phyloP scores from a whole-genome alignment of 2,888 invertebrate species.

The Drosophila quasianomalipes region DNA sequence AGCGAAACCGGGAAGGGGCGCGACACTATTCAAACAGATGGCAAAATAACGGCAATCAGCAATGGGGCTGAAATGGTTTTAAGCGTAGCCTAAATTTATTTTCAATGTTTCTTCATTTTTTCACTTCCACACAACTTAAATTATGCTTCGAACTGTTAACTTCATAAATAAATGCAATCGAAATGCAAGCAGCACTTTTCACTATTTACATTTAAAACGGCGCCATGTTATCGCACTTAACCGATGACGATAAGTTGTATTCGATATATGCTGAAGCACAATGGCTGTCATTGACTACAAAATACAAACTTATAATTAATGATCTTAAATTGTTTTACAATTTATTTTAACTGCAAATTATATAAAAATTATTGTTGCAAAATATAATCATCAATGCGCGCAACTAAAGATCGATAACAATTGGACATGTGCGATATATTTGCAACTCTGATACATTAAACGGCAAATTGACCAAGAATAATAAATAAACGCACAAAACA shows the following conservation, averaged over 20 bases:
- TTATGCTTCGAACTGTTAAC: slow-evolving; percentile 12
- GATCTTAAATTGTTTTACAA: background rate
- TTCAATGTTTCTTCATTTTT: background rate
- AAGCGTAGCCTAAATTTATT: background rate
- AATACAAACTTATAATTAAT: background rate
- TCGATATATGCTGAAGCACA: slow-evolving; percentile 30
- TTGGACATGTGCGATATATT: background rate
- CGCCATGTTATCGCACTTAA: background rate
- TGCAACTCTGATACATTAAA: slow-evolving; percentile 35
- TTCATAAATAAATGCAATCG: background rate
- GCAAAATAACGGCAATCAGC: slow-evolving; percentile 30
- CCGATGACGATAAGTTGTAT: slow-evolving; percentile 26
- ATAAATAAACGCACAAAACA: slow-evolving; percentile 6
- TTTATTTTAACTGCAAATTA: background rate
- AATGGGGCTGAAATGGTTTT: slow-evolving; percentile 25
- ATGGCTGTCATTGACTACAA: background rate
- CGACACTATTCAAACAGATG: slow-evolving; percentile 19
- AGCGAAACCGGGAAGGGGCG: slow-evolving; percentile 28
- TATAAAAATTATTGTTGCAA: background rate
- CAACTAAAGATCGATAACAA: background rate
- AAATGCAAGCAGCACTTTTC: background rate
- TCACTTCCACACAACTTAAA: slow-evolving; percentile 13
- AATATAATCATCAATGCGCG: too few relatives aligned
- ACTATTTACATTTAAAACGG: slow-evolving; percentile 8
- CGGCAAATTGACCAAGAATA: slow-evolving; percentile 15